Percentiles rank a stretch among this genome's conserved stretches.
These are phyloP conservation scores for Hybognathus amarus DNA, from an alignment of 2,797 vertebrate species.

Conservation along the genomic window DNA sequence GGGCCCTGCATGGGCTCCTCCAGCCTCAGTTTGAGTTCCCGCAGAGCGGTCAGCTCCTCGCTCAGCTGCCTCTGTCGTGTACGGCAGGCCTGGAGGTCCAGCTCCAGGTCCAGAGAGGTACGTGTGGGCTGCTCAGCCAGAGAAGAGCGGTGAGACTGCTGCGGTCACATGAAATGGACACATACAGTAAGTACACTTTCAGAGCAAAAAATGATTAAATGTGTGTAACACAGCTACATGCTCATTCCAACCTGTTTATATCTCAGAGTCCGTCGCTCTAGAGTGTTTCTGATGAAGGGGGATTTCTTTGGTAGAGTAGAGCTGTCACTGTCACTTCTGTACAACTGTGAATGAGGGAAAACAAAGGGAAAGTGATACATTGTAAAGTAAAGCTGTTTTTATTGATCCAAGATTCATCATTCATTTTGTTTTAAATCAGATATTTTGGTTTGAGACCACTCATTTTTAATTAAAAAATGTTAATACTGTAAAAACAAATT, in stretches of 20 bases:
- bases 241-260: slow-evolving; percentile 88
- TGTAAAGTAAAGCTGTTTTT: background rate
- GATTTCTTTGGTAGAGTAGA: slow-evolving; percentile 96
- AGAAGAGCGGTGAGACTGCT: slow-evolving; percentile 91
- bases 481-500: background rate
- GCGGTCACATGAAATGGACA: slow-evolving; percentile 33
- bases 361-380: background rate
- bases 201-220: background rate
- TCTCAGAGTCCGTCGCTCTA: slow-evolving; percentile 92
- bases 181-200: background rate
- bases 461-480: too few relatives aligned
- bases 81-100: slow-evolving; percentile 99
- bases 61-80: slow-evolving; percentile 94
- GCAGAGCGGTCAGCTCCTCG: slow-evolving; percentile 89
- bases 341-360: slow-evolving; percentile 78
- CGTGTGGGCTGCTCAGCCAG: slow-evolving; percentile 92
- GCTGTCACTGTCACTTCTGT: slow-evolving; percentile 98
- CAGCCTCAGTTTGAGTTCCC: slow-evolving; percentile 91
- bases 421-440: background rate
- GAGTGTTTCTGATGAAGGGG: slow-evolving; percentile 92
- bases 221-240: background rate
- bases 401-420: background rate
- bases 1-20: slow-evolving; percentile 84
- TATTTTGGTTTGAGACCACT: too few relatives aligned
- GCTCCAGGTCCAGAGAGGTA: slow-evolving; percentile 99